A percentile compares a stretch with the other conserved stretches of the same genome.
Evolutionary conservation across 2,113 vertebrate species (phyloP).

Genomic region (Callithrix jacchus): DNA sequence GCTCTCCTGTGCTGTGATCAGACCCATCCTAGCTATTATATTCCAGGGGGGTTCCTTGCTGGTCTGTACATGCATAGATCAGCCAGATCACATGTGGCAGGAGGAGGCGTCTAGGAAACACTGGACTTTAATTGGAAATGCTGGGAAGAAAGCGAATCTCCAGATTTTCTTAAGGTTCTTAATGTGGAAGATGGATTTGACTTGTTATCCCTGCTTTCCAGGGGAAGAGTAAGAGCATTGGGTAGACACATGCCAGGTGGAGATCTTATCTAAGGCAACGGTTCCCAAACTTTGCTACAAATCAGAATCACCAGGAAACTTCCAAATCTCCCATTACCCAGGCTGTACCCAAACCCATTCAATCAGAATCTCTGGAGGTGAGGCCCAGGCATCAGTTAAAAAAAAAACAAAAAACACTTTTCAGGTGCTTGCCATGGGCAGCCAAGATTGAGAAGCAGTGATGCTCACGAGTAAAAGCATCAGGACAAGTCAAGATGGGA

Average conservation of each 20-base stretch:
- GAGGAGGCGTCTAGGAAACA: background rate
- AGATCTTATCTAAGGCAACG: background rate
- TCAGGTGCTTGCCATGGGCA: background rate
- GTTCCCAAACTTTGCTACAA: background rate
- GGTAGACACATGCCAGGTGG: background rate
- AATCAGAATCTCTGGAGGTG: background rate
- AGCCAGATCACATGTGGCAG: background rate
- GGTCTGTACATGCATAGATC: background rate
- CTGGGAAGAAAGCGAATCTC: background rate
- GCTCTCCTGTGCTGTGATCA: background rate
- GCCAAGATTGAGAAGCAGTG: background rate
- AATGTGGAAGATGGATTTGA: background rate
- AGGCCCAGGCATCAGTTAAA: background rate
- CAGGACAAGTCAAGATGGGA: background rate
- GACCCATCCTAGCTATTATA: fast-evolving
- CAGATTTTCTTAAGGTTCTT: background rate
- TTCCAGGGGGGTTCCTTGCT: fast-evolving
- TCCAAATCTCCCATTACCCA: background rate
- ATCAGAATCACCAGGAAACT: background rate
- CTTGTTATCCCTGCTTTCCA: background rate
- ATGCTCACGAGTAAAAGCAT: no score
- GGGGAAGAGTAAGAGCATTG: fast-evolving
- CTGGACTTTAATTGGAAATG: background rate
- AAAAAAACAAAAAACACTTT: background rate
- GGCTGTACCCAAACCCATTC: background rate